These are phyloP conservation scores for Knipowitschia caucasica DNA, from an alignment of 2,797 vertebrate species.

Conservation along the genomic window DNA sequence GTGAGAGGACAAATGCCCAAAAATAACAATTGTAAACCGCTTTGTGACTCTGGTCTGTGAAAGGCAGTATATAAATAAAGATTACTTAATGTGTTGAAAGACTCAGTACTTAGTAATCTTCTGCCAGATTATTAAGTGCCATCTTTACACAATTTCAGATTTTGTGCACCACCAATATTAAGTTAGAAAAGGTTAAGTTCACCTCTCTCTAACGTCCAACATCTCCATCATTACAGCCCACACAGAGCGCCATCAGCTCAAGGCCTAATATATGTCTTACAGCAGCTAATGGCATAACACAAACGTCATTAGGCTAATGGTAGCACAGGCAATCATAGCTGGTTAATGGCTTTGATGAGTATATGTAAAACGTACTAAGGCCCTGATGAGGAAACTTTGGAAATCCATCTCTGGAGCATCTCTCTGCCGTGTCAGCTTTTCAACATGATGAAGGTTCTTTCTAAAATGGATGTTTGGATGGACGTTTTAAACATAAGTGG, in stretches of 20 bases:
- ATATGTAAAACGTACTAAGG: conserved; percentile 31
- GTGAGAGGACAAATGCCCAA: too few relatives aligned
- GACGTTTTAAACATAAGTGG: conserved; percentile 23
- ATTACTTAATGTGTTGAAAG: too few relatives aligned
- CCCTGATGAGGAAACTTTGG: conserved; percentile 36
- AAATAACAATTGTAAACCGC: too few relatives aligned
- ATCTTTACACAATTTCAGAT: neutral
- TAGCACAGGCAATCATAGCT: conserved; percentile 48
- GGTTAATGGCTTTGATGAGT: conserved; percentile 55
- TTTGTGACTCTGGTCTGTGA: too few relatives aligned
- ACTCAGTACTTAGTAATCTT: too few relatives aligned
- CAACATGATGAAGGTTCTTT: neutral
- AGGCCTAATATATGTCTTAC: conserved; percentile 40
- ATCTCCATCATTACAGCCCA: conserved; percentile 17
- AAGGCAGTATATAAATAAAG: too few relatives aligned
- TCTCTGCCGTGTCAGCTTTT: conserved; percentile 11
- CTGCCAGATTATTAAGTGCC: too few relatives aligned
- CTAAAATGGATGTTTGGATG: conserved; percentile 22
- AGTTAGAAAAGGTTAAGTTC: conserved; percentile 47
- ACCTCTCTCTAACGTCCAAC: conserved; percentile 21
- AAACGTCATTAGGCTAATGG: conserved; percentile 55
- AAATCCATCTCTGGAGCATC: conserved; percentile 26
- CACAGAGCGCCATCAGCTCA: conserved; percentile 42
- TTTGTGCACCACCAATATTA: neutral
- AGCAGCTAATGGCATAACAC: conserved; percentile 45